A percentile compares a stretch with the other conserved stretches of the same genome.
These are phyloP conservation scores for Nautilus pompilius DNA, from an alignment of 1,140 invertebrate species.

Conservation along the genomic window DNA sequence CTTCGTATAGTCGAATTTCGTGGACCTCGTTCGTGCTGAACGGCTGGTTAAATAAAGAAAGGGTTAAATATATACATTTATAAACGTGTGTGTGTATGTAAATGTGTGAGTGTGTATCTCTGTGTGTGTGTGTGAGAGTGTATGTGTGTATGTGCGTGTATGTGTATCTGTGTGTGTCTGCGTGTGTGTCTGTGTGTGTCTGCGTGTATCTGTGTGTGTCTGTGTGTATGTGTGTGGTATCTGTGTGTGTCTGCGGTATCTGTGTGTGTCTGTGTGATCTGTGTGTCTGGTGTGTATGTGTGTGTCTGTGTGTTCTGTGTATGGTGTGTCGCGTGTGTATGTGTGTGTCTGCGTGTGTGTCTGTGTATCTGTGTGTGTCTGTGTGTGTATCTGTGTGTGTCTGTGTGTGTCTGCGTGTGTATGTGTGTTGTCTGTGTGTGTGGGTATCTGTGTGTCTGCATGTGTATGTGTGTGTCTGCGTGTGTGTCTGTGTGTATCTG, in stretches of 20 bases:
- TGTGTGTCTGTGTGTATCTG: no score
- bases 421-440: no score
- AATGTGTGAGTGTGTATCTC: not conserved
- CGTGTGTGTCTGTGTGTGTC: not conserved
- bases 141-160: no score
- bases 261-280: not conserved
- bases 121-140: no score
- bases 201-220: not conserved
- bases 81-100: not conserved
- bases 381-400: not conserved
- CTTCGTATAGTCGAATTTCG: conserved; percentile 78
- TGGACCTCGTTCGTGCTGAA: conserved; percentile 97
- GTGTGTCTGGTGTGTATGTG: not conserved
- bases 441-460: no score
- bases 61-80: not conserved
- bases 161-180: not conserved
- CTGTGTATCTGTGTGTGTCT: not conserved
- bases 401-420: no score
- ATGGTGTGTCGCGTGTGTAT: no score
- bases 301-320: no score
- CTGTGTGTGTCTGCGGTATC: not conserved
- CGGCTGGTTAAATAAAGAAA: conserved; percentile 66
- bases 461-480: no score
- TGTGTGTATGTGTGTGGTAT: not conserved
- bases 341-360: not conserved